Conservation (phyloP, 2,797 vertebrate species). For the Rhadinocentrus ornatus region DNA sequence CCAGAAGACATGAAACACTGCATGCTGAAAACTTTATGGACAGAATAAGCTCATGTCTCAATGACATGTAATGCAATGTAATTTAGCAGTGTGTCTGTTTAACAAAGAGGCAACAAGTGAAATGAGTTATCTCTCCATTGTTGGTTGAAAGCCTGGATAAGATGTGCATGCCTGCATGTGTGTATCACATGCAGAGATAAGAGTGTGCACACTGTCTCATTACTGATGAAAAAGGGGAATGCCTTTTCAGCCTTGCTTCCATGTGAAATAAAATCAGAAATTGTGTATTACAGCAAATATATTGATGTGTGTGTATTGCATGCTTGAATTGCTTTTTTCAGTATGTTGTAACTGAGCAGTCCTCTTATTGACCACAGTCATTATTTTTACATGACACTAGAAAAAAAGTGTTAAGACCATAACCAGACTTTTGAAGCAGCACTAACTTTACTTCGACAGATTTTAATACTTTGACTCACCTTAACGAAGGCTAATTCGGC, state of each 20-base stretch:
- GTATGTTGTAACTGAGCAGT: no score
- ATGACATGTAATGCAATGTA: conserved; percentile 48
- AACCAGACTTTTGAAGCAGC: no score
- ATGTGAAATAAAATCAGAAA: background rate
- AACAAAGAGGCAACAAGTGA: conserved; percentile 39
- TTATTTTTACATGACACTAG: no score
- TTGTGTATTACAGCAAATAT: background rate
- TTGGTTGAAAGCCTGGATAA: conserved; percentile 43
- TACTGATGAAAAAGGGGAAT: background rate
- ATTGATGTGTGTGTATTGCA: background rate
- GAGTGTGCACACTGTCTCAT: background rate
- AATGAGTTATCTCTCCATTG: conserved; percentile 48
- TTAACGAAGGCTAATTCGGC: no score
- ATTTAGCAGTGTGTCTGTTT: conserved; percentile 50
- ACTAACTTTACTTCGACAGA: no score
- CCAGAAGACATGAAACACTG: conserved; percentile 29
- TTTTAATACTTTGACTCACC: no score
- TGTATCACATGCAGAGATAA: background rate
- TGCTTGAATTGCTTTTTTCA: background rate
- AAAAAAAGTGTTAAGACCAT: no score
- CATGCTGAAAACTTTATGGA: conserved; percentile 52
- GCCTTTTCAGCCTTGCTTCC: background rate
- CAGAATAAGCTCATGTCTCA: conserved; percentile 41
- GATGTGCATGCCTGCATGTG: conserved; percentile 15
- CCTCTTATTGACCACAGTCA: no score